Base-by-base conservation (phyloP, 2,888 invertebrate genomes). In the Harpagoxenus sublaevis region DNA sequence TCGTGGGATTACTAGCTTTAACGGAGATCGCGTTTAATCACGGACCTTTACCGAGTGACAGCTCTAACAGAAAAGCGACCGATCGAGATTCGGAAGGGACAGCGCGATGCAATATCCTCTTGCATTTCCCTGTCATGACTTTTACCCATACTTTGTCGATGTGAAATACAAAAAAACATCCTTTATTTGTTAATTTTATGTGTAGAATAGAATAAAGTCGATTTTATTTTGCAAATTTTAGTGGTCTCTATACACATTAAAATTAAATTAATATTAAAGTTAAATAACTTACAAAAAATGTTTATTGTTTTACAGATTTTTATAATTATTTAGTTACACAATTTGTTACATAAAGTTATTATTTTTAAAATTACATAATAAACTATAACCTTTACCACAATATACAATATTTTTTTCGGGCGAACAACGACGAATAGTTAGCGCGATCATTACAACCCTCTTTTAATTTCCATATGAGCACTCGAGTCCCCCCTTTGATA, bases 1-100 rank as follows among this genome's bases (percentile, higher is more conserved):
- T 94, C 93, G 92, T 89, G 87, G 91, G 92, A 94, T 94, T 93
- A 93, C 91, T 89, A 89, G 91, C 89, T 91, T 88, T 91, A 92
- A 87, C 85, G 42, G 91, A 89, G 89, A 91, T 91, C 89, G 87
- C 84, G 88, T 90, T 93, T 92, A 93, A 92, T 92, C 91, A 90
- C 70, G 83, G 83, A 83, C 83, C 73, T 90, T 85, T 89, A 86
- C 82, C 84, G 81, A 87, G 55, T 84, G 91, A 88, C 86, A 85
- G 71, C 57, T 60, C 62, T 45, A 51, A 65, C 79, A 75, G 63
- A 77, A 82, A 55, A n/a, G 18, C 75, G 39, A 48, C 48, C 31
- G 35, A 73, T 81, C 23, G 60, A 60, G 48, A 79, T 70, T 60
- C 39, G 42, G 42, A 62, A 71, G 71, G 71, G 23, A 18, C 70